phyloP scores from a whole-genome alignment of 2,888 invertebrate genomes.

The Meteorus colon region DNA sequence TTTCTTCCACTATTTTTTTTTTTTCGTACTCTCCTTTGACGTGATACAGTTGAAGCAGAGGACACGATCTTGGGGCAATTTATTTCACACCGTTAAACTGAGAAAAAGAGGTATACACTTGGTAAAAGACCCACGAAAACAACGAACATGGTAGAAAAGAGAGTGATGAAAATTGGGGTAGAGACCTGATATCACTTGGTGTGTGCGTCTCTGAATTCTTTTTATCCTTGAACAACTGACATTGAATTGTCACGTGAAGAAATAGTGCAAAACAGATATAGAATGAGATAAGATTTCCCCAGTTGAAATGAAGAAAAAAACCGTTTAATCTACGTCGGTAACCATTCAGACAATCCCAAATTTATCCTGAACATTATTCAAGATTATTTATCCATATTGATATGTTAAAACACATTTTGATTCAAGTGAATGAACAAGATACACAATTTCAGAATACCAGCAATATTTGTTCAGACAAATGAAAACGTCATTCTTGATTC shows the following conservation, averaged over 20 bases:
- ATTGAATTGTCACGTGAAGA: slow-evolving; percentile 6
- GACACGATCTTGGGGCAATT: slow-evolving; percentile 17
- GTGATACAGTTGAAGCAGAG: slow-evolving; percentile 5
- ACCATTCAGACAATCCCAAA: neutral
- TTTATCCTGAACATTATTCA: neutral
- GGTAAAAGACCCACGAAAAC: neutral
- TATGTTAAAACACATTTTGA: too few relatives aligned
- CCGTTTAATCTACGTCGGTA: neutral
- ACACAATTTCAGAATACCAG: neutral
- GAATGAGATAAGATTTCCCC: neutral
- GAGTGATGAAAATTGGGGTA: neutral
- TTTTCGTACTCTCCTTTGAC: neutral
- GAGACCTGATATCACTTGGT: neutral
- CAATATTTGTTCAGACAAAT: neutral
- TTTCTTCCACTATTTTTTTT: neutral
- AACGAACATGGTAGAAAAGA: neutral
- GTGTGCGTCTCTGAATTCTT: neutral
- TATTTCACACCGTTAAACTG: slow-evolving; percentile 26
- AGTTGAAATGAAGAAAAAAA: neutral
- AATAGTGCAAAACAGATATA: neutral
- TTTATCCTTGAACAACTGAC: slow-evolving; percentile 5
- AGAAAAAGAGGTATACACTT: slow-evolving; percentile 14
- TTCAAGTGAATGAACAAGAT: too few relatives aligned
- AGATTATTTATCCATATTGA: neutral
- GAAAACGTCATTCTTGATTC: neutral